Base-by-base conservation (phyloP, 2,888 invertebrate species). In the Drosophila prolongata region DNA sequence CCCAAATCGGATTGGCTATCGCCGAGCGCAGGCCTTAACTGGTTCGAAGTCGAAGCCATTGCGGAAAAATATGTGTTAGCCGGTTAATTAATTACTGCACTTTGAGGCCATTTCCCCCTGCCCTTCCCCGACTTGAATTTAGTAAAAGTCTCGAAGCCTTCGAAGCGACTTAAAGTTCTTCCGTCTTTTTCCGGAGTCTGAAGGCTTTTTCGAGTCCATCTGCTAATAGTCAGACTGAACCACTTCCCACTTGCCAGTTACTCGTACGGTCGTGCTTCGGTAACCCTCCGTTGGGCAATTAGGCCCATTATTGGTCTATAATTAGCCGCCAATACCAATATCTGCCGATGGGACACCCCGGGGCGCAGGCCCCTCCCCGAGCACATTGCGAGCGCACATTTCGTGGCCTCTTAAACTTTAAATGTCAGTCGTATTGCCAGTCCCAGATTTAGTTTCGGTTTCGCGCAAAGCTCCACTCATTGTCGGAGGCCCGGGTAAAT, bases 331-430 rank as follows among this genome's bases (percentile, higher is more conserved):
- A 35, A 35, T 47, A 64, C 34, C 35, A 24, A 38, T 42, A 49
- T 52, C 43, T 42, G 62, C 14, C 46, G 9, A 24, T 30, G 53
- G n/a, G 44, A 13, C 13, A 30, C 43, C 34, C 37, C 56, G 30
- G 42, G 38, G 46, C 62, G 38, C 35, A 9, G 53, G 27, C 62
- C 66, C 52, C 42, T 46, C 50, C 61, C 49, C 16, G 53, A 56
- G 43, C 52, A 43, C 58, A 43, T 54, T 49, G 64, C 55, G 38
- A 16, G 42, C 30, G 52, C 34, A 34, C 64, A 62, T 40, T 59
- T 50, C 40, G 34, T 87, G 85, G 82, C 90, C 85, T 80, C 80
- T 65, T 90, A 87, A 80, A 90, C 90, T 90, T 90, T 90, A 89
- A 82, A 87, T 90, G 90, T 87, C 78, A 87, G 70, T 72, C 53